Evolutionary conservation across 2,797 vertebrate species (phyloP), one percentile per base, ranked within the genome.

Genomic region (Gallinago stenura): DNA sequence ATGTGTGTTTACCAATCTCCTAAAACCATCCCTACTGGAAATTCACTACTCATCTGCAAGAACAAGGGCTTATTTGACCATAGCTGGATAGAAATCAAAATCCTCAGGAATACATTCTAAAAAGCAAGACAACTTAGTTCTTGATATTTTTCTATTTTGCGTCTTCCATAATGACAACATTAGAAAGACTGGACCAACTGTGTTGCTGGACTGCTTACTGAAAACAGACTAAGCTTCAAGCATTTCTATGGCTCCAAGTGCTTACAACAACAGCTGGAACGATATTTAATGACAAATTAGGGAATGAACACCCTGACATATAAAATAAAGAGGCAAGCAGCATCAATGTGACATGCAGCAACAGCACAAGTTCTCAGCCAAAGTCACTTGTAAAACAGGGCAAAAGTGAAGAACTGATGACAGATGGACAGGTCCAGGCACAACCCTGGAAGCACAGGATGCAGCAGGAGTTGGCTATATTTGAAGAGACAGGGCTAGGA

Each of bases 11-110:
- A 83, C 57, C 83, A 71, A 45, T 87, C 66, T 88, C 65, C 58
- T 61, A 85, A 81, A 87, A 62, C 65, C 17, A 33, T 61, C 33
- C 53, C 72, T 79, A 31, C 90, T 98, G 97, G 97, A 98, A 97
- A 98, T 96, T 98, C 96, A 97, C 97, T 91, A 96, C 89, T 96
- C 58, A 68, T 62, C 71, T 94, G 45, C 77, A 91, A 94, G 94
- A 97, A 97, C 96, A 97, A 97, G 78, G 77, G 57, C 43, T 95
- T 96, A 76, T 84, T 98, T 98, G 95, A 97, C 92, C 87, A 89
- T 62, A 77, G 88, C 90, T 98, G 97, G 96, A 90, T 9, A 85
- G 83, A 89, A 88, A 95, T 79, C 95, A 97, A 97, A 84, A 75
- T 81, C 83, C 95, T 97, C 2, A 17, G 81, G 86, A 97, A 92